Evolutionary conservation across 2,113 vertebrate species (phyloP).

Genomic region (Neogobius melanostomus): DNA sequence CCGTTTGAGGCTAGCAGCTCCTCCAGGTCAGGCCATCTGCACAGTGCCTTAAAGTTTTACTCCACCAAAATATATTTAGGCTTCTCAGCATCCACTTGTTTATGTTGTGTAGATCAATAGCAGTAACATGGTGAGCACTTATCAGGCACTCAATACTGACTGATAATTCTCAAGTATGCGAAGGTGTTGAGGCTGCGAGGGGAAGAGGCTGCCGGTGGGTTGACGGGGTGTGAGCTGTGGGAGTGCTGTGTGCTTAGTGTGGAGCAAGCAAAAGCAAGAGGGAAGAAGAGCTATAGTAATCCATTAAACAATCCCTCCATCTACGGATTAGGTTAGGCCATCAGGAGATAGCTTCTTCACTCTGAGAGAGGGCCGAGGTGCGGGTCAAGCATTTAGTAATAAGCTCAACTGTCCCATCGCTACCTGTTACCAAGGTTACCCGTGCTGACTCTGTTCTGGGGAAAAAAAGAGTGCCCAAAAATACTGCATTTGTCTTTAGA

Average conservation of each 20-base stretch:
- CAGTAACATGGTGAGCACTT: constrained; percentile 22
- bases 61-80: constrained; percentile 10
- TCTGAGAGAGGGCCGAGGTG: constrained; percentile 65
- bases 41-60: neutral
- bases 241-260: constrained; percentile 29
- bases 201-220: constrained; percentile 14
- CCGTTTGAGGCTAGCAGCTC: neutral
- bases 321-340: constrained; percentile 73
- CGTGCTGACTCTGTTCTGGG: constrained; percentile 37
- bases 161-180: constrained; percentile 29
- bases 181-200: constrained; percentile 27
- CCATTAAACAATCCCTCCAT: constrained; percentile 75
- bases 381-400: constrained; percentile 79
- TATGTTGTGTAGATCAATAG: constrained; percentile 28
- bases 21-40: neutral
- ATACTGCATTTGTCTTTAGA: constrained; percentile 12
- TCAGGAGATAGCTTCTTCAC: constrained; percentile 74
- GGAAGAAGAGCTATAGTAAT: constrained; percentile 65
- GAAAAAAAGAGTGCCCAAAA: constrained; percentile 31
- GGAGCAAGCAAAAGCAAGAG: constrained; percentile 21
- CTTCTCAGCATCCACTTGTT: constrained; percentile 20
- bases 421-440: constrained; percentile 72
- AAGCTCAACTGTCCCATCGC: constrained; percentile 69
- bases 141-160: constrained; percentile 29
- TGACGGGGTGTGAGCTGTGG: constrained; percentile 7